These are phyloP conservation scores for Pygoscelis adeliae DNA, from an alignment of 2,113 vertebrate species.

Conservation along the genomic window DNA sequence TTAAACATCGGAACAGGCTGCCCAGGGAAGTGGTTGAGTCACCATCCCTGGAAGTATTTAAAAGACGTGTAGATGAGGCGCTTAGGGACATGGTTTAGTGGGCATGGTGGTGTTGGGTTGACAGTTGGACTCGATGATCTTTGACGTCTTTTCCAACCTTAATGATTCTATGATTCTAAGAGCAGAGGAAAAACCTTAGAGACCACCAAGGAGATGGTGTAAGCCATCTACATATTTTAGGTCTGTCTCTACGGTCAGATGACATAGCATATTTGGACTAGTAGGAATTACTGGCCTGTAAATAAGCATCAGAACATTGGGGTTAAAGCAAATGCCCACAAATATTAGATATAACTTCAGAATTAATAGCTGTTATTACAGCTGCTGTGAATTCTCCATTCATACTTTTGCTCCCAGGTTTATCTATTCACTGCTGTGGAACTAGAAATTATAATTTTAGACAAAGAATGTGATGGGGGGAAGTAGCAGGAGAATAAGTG, in stretches of 20 bases:
- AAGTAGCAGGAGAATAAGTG: neutral
- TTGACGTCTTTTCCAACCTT: too few relatives aligned
- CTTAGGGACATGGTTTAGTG: too few relatives aligned
- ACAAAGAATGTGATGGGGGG: neutral
- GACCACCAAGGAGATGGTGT: accelerated
- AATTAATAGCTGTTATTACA: neutral
- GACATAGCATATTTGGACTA: neutral
- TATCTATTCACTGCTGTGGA: neutral
- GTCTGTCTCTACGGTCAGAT: neutral
- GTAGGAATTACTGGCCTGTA: neutral
- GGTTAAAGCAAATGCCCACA: neutral
- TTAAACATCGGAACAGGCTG: too few relatives aligned
- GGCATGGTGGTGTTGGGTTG: too few relatives aligned
- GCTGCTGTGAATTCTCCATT: neutral
- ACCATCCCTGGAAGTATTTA: too few relatives aligned
- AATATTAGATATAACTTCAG: neutral
- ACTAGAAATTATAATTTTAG: neutral
- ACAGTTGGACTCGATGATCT: too few relatives aligned
- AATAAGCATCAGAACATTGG: neutral
- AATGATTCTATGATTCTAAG: neutral
- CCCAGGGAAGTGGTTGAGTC: too few relatives aligned
- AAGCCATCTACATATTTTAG: neutral
- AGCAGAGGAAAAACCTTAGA: neutral
- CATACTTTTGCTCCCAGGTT: neutral
- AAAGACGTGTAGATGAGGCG: too few relatives aligned